Conservation (phyloP, 1,140 invertebrate species). For the Heliothis subflexa region DNA sequence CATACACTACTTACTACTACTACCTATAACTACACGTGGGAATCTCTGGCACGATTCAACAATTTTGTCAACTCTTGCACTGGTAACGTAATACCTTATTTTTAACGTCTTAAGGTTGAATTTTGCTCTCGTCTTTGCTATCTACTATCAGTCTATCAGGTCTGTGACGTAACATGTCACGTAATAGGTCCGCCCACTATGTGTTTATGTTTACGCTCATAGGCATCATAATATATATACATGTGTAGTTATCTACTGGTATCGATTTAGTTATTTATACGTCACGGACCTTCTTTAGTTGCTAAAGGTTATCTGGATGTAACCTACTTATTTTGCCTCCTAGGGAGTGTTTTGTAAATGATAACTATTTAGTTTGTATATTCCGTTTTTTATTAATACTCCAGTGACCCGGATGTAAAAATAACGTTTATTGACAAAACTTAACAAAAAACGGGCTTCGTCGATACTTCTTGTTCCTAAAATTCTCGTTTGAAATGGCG, state of each 20-base stretch:
- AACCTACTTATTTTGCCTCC: constrained; percentile 34
- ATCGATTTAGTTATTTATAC: constrained; percentile 34
- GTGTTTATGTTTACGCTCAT: constrained; percentile 30
- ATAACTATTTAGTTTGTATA: background rate
- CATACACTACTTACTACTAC: background rate
- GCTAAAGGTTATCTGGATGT: constrained; percentile 13
- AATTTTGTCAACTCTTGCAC: constrained; percentile 16
- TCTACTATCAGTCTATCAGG: constrained; percentile 32
- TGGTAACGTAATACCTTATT: background rate
- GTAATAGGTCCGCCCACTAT: constrained; percentile 39
- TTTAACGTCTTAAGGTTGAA: background rate
- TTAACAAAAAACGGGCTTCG: too few relatives aligned
- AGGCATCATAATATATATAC: constrained; percentile 14
- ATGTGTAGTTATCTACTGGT: background rate
- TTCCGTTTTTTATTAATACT: background rate
- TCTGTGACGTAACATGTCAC: constrained; percentile 38
- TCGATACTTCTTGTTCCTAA: too few relatives aligned
- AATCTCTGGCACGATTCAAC: constrained; percentile 31
- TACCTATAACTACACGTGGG: constrained; percentile 14
- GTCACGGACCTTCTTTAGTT: background rate
- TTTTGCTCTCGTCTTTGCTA: background rate
- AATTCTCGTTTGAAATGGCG: too few relatives aligned
- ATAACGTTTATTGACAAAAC: background rate
- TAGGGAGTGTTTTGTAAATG: background rate
- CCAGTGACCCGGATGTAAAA: background rate